Evolutionary conservation across 2,113 vertebrate genomes (phyloP), one percentile per base, ranked within the genome.

Genomic region (Bombycilla garrulus): DNA sequence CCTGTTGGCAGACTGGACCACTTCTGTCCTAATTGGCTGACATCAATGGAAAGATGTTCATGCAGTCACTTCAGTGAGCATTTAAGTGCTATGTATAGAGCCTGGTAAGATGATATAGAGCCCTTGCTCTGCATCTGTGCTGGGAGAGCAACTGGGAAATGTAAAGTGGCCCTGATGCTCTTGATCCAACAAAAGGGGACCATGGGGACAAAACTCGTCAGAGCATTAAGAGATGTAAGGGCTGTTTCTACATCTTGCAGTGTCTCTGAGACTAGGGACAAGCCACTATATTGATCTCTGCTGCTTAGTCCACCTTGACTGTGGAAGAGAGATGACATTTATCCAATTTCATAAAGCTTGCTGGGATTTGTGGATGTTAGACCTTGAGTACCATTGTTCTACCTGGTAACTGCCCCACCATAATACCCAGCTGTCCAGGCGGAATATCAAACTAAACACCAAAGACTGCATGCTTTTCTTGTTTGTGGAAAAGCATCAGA

Each of bases 161-260:
- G 48, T 7, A 20, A 76, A 50, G 11, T 9, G 7, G 38, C 44
- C 25, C 66, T 0, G 0, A 4, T 31, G 44, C 26, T 50, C 48
- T 40, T 29, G 4, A 3, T 16, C 48, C 40, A 51, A 8, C 26
- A 8, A 35, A 24, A 35, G 5, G 5, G 25, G 35, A 28, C 33
- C 35, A 16, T 0, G 0, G 17, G 36, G 8, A 67, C 9, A 69
- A 77, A 86, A 40, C 18, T 2, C 1, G 10, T 58, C 67, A 65
- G n/a, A 73, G 51, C 12, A 71, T 13, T 57, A 17, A 62, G 50
- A 57, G 28, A 4, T 20, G 5, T 4, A 40, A 60, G 21, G 8
- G 36, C 26, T 65, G 15, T 48, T 77, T 26, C 50, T 65, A 8
- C 20, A 15, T 8, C 61, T 51, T 71, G 33, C 19, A 21, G 22